Base-by-base conservation (phyloP, 2,888 invertebrate genomes). In the Ferdinandea cuprea region DNA sequence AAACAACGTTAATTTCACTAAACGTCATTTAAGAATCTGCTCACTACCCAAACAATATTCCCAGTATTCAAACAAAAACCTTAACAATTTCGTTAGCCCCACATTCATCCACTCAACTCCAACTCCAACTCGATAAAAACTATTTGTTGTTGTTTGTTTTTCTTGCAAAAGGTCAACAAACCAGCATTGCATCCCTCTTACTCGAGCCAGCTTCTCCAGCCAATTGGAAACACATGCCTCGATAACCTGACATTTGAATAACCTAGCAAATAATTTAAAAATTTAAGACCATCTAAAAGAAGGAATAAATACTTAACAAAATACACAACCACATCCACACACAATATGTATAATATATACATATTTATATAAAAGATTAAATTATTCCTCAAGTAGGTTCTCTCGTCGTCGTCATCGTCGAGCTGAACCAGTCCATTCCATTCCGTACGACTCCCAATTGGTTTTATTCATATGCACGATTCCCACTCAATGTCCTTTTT, bases 401-500 rank as follows among this genome's bases (percentile, higher is more conserved):
- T 28, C 56, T 28, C 63, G 50, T 58, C 44, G 11, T 25, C 46
- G 63, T 21, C 42, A 17, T 28, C 63, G 50, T 58, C 44, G 11
- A 25, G 52, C 69, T 21, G 42, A 17, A 40, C 32, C 44, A 71
- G 77, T 54, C 76, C 69, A 68, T 68, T 25, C 46, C 35, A 40
- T 68, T 25, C 46, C 35, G 30, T 40, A 9, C 32, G 17, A 21
- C 32, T 30, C 42, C 44, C 54, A 48, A 69, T 80, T 74, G 78
- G 72, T 65, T 78, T 78, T 71, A 78, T 78, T 78, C 78, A 78
- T 72, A 42, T 54, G 42, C 52, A 35, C 56, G 83, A 83, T 73
- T 68, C 78, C 63, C 83, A 78, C 73, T 73, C 61, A 63, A 78
- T 83, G 72, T 77, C 66, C 52, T 76, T 71, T 81, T 81, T 76